Base-by-base conservation (phyloP, 2,797 vertebrate genomes). In the Muscicapa comitata region DNA sequence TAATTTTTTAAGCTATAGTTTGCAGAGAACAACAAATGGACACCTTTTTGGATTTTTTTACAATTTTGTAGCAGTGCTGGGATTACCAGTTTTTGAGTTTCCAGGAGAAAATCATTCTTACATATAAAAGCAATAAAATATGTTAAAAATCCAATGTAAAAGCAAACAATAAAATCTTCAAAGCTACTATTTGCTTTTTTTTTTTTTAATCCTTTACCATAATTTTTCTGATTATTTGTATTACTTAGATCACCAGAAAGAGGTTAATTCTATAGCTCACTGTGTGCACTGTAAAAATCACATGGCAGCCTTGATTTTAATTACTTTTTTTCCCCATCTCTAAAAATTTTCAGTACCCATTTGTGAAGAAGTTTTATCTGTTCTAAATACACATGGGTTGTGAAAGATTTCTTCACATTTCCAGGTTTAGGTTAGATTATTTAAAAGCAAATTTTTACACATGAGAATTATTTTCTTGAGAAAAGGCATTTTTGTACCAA, bases 1-100 rank as follows among this genome's bases (percentile, higher is more conserved):
- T 21, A 18, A 14, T 40, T 63, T 79, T 86, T 57, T 38, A 3
- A 68, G 59, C 37, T 35, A 35, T 16, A 29, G 2, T 38, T 81
- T 79, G 23, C 11, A 28, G 10, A 23, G 26, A 82, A 62, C 7
- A 85, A 57, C 1, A 4, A n/a, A n/a, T 26, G 2, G 38, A 84
- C 24, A 16, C 1, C 2, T 38, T 38, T n/a, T 43, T 31, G 26
- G 4, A 6, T 1, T 7, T n/a, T 51, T 28, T 42, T n/a, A 4
- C 4, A 31, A 53, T 43, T 51, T 55, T 33, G 8, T n/a, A 42
- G 4, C n/a, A 18, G 7, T 24, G n/a, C 23, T 42, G 17, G 5
- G 7, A 3, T 77, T 79, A 61, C 26, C 21, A 50, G 8, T 23
- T 87, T 76, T 82, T 58, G 1, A 58, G 5, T 81, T 75, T 79